Base-by-base conservation (phyloP, 2,888 invertebrate genomes). In the Patella depressa region DNA sequence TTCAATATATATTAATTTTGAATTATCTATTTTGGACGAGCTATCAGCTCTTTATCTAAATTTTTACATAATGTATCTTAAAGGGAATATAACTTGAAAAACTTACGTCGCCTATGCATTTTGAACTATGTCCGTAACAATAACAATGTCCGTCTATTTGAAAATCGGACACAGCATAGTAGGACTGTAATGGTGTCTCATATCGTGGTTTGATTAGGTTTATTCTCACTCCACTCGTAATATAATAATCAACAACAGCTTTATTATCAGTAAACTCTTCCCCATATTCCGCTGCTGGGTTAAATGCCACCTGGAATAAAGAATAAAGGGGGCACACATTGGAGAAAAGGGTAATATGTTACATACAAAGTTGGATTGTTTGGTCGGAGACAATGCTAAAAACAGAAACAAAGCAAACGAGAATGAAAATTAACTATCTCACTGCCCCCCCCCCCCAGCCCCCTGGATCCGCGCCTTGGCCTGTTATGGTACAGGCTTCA, bases 111-210 rank as follows among this genome's bases (percentile, higher is more conserved):
- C 87, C 87, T 12, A 71, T 76, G 71, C 87, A 87, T 17, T 17
- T 19, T 12, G 74, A 45, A 9, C 83, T 79, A 72, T 86, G 86
- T 5, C 86, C 87, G 71, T 79, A 85, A 71, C 86, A 86, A 17
- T 80, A 74, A 77, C 87, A 87, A 53, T 79, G 80, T 4, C 85
- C 86, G 1, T 80, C 76, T 15, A 87, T 75, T n/a, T 81, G 80
- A n/a, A 86, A 78, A 76, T 85, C 83, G 9, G 84, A 81, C 2
- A 87, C 76, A 9, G 82, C 83, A 72, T 84, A 86, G 73, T 84
- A 86, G 11, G 85, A 85, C 53, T 72, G 72, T 14, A 82, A 71
- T 14, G 82, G 78, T 34, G 77, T 74, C 53, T 54, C 24, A 17
- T 53, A 70, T 7, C 83, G 74, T n/a, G 86, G 86, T 24, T 78